Evolutionary conservation across 2,797 vertebrate species (phyloP), one percentile per base, ranked within the genome.

Genomic region (Coranthus polyacanthus): DNA sequence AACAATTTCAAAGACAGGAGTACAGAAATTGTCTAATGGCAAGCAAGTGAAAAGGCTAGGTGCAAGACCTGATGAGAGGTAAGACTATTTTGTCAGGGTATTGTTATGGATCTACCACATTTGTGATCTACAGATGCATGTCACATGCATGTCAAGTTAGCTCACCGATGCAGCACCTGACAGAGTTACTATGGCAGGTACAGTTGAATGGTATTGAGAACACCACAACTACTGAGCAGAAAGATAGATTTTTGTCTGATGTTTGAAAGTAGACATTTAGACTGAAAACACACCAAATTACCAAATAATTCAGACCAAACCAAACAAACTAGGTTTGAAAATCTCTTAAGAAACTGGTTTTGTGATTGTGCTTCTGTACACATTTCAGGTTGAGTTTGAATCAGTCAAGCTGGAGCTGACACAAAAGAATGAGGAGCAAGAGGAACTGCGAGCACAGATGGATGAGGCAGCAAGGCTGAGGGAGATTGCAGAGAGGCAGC

Each of bases 351-450:
- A 41, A 41, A 41, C 13, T 41, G 12, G 12, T 17, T 5, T 12
- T 75, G 1, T 59, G 7, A 0, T 61, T 59, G 4, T 66, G 18
- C 26, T 43, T 12, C 8, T 64, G 37, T n/a, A 60, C 7, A 12
- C 22, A 4, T 68, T 66, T 18, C 81, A 96, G 95, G 93, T 96
- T 53, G 95, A 96, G 83, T 96, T 95, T 81, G 95, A 96, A 89
- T 91, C 94, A 0, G 56, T 95, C 54, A 96, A 96, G 79, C 91
- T 94, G 54, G 95, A 96, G 62, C 55, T 96, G 53, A 94, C 88
- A 45, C 92, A 95, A 45, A 94, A 94, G 81, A 94, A 95, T 2
- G 95, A 96, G 73, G 94, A 95, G 69, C 90, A 92, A 52, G 94
- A 94, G 2, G 82, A 94, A 36, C 79, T 93, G 58, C 89, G 92